Percentiles rank a stretch among this genome's conserved stretches.
Evolutionary conservation across 1,140 invertebrate genomes (phyloP).

Genomic region (Trachelipus rathkii): DNA sequence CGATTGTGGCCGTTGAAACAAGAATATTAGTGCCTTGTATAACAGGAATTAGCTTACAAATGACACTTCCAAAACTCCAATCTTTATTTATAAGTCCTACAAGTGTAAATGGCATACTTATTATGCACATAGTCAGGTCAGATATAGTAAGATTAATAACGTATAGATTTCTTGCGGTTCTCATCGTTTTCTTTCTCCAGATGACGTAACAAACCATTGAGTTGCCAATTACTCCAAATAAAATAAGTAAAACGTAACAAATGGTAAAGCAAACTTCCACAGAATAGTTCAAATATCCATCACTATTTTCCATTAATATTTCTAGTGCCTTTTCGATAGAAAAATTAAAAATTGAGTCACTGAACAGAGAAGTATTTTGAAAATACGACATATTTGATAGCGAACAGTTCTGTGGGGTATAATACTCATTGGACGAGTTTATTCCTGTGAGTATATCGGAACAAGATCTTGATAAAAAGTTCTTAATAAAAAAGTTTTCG

Average conservation of each 20-base stretch:
- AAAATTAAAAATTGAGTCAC: neutral
- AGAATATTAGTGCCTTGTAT: constrained; percentile 60
- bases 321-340: neutral
- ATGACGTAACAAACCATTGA: constrained; percentile 52
- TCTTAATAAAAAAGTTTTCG: too few species aligned
- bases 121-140: constrained; percentile 57
- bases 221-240: constrained; percentile 52
- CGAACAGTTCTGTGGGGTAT: too few species aligned
- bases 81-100: constrained; percentile 50
- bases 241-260: constrained; percentile 51
- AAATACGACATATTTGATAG: too few species aligned
- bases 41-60: constrained; percentile 60
- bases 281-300: constrained; percentile 6
- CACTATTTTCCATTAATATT: neutral
- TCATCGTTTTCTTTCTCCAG: constrained; percentile 52
- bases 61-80: constrained; percentile 51
- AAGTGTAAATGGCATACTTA: constrained; percentile 61
- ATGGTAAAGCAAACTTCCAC: constrained; percentile 44
- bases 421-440: too few species aligned
- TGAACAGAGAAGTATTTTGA: too few species aligned
- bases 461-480: too few species aligned
- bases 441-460: too few species aligned
- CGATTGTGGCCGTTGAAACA: constrained; percentile 60
- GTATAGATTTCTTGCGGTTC: constrained; percentile 61
- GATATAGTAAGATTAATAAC: constrained; percentile 61